Percentiles rank a stretch among this genome's conserved stretches.
These are phyloP conservation scores for Microtus oregoni DNA, from an alignment of 2,113 vertebrate species.

Conservation along the genomic window DNA sequence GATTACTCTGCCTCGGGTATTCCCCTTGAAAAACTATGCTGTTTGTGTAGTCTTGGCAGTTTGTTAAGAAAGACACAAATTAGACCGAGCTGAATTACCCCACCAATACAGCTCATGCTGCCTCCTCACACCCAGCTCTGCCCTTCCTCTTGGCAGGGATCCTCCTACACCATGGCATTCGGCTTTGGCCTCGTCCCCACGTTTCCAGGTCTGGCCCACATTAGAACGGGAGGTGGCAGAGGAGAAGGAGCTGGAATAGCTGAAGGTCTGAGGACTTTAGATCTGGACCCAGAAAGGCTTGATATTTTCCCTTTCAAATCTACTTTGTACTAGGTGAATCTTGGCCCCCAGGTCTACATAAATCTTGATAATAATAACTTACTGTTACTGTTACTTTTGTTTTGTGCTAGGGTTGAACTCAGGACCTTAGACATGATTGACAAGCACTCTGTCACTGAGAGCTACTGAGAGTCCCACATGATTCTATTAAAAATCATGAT, in stretches of 20 bases:
- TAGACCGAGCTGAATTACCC: background rate
- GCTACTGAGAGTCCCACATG: background rate
- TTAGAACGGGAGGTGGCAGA: background rate
- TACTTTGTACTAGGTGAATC: background rate
- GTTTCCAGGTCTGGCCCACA: background rate
- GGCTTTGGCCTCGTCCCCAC: background rate
- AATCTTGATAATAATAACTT: background rate
- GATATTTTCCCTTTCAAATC: background rate
- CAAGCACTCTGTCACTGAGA: background rate
- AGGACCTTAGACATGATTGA: background rate
- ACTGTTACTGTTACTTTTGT: background rate
- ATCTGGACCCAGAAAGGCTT: background rate
- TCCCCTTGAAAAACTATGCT: constrained; percentile 2
- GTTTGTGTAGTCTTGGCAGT: background rate
- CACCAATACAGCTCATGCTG: background rate
- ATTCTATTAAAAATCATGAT: background rate
- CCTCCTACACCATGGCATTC: background rate
- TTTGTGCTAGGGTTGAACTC: background rate
- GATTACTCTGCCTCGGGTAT: background rate
- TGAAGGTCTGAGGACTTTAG: background rate
- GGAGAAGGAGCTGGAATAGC: background rate
- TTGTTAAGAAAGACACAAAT: constrained; percentile 15
- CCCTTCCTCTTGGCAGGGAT: background rate
- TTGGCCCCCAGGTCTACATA: background rate
- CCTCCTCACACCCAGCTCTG: background rate